These are phyloP conservation scores for Macrotrachela quadricornifera DNA, from an alignment of 1,140 invertebrate genomes.

Conservation along the genomic window DNA sequence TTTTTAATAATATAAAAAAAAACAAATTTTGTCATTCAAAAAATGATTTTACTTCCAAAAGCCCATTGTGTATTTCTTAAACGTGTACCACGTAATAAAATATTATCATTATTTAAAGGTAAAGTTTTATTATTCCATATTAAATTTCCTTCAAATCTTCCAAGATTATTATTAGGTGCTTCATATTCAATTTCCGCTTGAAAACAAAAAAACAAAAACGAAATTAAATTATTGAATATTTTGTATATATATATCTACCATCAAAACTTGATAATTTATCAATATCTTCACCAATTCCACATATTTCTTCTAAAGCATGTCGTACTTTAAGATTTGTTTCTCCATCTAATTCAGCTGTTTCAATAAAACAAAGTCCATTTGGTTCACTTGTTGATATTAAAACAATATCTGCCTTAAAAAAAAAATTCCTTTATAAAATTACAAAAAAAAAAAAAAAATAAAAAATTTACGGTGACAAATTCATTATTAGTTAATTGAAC, in stretches of 20 bases:
- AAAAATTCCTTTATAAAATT: too few species aligned
- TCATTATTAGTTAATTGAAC: constrained; percentile 7
- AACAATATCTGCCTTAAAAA: not conserved
- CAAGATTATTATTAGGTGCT: constrained; percentile 87
- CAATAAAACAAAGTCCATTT: constrained; percentile 6
- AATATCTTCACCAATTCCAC: not conserved
- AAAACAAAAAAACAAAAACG: constrained; percentile 3
- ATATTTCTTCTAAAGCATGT: not conserved
- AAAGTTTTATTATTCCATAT: constrained; percentile 36
- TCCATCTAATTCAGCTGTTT: constrained; percentile 7
- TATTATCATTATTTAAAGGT: constrained; percentile 75
- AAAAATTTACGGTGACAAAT: not conserved
- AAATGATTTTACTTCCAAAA: not conserved
- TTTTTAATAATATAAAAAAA: too few species aligned
- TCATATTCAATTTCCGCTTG: constrained; percentile 58
- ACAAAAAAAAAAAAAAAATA: too few species aligned
- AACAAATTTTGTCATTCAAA: too few species aligned
- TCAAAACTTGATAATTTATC: not conserved
- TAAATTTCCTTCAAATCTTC: constrained; percentile 74
- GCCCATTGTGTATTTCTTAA: constrained; percentile 5
- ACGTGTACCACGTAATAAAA: constrained; percentile 63
- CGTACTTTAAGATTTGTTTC: constrained; percentile 9
- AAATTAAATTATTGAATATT: not conserved
- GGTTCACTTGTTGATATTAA: constrained; percentile 1
- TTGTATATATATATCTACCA: not conserved